Base-by-base conservation (phyloP, 1,140 invertebrate species). In the Hypothenemus hampei region DNA sequence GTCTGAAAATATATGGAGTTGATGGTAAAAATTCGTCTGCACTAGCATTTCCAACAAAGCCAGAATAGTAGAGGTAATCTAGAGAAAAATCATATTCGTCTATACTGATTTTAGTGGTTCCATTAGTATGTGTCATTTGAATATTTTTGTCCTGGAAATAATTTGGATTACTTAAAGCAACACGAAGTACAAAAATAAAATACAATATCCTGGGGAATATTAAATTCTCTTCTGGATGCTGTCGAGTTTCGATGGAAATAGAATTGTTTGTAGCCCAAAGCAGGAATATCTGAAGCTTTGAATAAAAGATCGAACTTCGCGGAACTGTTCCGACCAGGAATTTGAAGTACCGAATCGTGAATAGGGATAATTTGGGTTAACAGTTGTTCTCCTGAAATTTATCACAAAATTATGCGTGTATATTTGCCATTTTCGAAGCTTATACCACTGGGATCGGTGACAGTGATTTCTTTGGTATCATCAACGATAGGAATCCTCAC, bases 1-100 rank as follows among this genome's bases (percentile, higher is more conserved):
- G 90, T 41, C 90, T 77, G 70, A 94, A 94, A 48, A 91, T 86
- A 61, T 94, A 94, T 0, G 91, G 89, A 0, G 91, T 90, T 0
- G 87, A 89, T 0, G 86, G 81, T 37, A 84, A 68, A 57, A 78
- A 77, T 18, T 48, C 45, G 39, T 69, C 68, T 7, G 67, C 51
- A 7, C 61, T 54, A 61, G 85, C 86, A 49, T 84, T 75, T n/a
- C 83, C 82, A 39, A 66, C 63, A 33, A 76, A 76, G 8, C 78
- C 83, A 54, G 78, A 72, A 66, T 95, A 96, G 23, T 51, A 51
- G 10, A 20, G 24, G 24, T 66, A 83, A 89, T 24, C 79, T 75
- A 64, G n/a, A n/a, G n/a, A n/a, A n/a, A n/a, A n/a, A n/a, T n/a
- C n/a, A n/a, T n/a, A n/a, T n/a, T n/a, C 91, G 85, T 15, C 81